These are phyloP conservation scores for Diceros bicornis DNA, from an alignment of 2,797 vertebrate species.

Conservation along the genomic window DNA sequence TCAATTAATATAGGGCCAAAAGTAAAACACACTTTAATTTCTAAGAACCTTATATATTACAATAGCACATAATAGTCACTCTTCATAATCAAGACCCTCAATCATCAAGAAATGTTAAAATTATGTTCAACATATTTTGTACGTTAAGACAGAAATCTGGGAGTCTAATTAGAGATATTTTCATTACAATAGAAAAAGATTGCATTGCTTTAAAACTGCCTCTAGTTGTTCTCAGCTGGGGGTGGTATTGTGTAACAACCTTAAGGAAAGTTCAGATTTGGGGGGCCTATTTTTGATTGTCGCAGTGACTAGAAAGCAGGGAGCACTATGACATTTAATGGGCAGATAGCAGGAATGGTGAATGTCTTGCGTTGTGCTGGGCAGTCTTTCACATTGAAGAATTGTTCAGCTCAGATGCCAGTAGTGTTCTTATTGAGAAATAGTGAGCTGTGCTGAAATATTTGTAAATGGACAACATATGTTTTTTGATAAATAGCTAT, in stretches of 20 bases:
- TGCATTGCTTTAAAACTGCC: constrained; percentile 38
- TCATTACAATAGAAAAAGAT: not conserved
- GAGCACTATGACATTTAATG: not conserved
- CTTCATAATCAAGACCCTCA: constrained; percentile 13
- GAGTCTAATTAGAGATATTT: constrained; percentile 37
- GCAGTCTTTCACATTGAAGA: not conserved
- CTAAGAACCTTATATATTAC: not conserved
- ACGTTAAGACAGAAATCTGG: constrained; percentile 23
- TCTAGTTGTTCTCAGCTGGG: not conserved
- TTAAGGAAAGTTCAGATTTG: not conserved
- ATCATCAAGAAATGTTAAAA: constrained; percentile 61
- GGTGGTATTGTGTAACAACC: not conserved
- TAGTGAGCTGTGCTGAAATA: not conserved
- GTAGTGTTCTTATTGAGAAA: constrained; percentile 23
- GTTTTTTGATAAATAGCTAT: constrained; percentile 37
- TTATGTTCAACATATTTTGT: not conserved
- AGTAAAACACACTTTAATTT: constrained; percentile 28
- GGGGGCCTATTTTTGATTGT: not conserved
- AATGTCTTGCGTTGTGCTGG: not conserved
- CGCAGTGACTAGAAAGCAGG: not conserved
- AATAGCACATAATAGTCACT: constrained; percentile 15
- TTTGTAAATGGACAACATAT: constrained; percentile 18
- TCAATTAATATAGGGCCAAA: not conserved
- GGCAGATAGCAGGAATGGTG: not conserved
- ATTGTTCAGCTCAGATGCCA: not conserved